Percentiles rank a stretch among this genome's conserved stretches.
Conservation (phyloP, 2,113 vertebrate species). For the Trogon melanurus region DNA sequence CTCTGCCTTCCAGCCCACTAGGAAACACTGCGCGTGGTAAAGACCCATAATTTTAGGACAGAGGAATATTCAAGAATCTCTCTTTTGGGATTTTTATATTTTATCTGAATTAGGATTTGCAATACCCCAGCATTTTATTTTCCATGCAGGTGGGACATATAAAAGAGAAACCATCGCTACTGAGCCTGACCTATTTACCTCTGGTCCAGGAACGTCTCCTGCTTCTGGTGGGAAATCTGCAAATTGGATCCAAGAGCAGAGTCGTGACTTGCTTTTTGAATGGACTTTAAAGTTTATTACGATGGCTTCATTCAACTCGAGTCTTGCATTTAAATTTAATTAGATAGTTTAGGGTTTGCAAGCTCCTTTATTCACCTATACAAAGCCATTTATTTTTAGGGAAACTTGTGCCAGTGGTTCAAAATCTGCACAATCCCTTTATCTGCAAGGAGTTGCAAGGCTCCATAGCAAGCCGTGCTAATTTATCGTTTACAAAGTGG, state of each 20-base stretch:
- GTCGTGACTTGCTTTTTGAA: neutral
- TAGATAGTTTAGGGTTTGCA: neutral
- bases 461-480: rapidly evolving
- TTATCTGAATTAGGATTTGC: neutral
- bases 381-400: neutral
- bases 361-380: neutral
- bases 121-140: neutral
- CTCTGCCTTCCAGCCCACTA: neutral
- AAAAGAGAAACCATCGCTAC: rapidly evolving
- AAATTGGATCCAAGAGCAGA: neutral
- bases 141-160: rapidly evolving
- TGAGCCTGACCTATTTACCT: neutral
- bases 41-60: rapidly evolving
- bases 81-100: neutral
- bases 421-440: neutral
- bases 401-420: neutral
- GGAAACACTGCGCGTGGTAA: neutral
- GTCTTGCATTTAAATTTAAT: neutral
- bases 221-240: neutral
- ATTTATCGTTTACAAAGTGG: neutral
- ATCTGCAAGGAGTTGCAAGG: neutral
- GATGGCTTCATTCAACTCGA: rapidly evolving
- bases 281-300: neutral
- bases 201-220: neutral
- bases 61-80: neutral